Evolutionary conservation across 2,888 invertebrate species (phyloP), one percentile per base, ranked within the genome.

Genomic region (Magallana nippona): DNA sequence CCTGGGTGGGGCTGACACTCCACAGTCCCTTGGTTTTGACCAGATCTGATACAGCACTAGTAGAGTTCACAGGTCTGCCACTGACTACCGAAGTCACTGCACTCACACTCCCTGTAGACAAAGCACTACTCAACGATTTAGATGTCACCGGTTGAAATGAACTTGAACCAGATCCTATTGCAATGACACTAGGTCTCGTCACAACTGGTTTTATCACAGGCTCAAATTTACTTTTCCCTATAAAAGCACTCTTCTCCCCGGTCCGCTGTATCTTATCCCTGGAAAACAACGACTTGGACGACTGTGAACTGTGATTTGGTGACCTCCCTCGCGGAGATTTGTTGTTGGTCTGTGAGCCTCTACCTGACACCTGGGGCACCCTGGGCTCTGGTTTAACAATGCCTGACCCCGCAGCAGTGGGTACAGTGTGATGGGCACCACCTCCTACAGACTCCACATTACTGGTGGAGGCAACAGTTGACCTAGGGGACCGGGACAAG

Each of bases 301-400:
- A 22, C 32, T 71, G 71, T 32, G 71, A 71, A 60, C 60, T 8
- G 27, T 71, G 22, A 27, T 27, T 22, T 32, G 71, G 71, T 27
- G 71, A 71, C 27, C 71, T 32, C 71, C 27, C 22, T 5, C 32
- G 32, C 32, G 15, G 22, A 15, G 71, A 32, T 13, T 22, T 27
- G 22, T 71, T 71, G 1, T 13, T 11, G 2, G 71, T 71, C 15
- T 17, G 15, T 27, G 15, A 22, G 10, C 27, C 27, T 13, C 5
- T 27, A 13, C 71, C 27, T 5, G 71, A 15, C 1, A 71, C 71
- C 71, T 71, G 71, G 22, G 32, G 27, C 11, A 71, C 22, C 27
- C 71, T 71, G 71, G 71, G 22, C 13, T 71, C 71, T 71, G 71
- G 71, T 22, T 71, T 71, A 11, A 71, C 71, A 27, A 71, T 27